Evolutionary conservation across 2,888 invertebrate genomes (phyloP).

Genomic region (Chrysina gloriosa): DNA sequence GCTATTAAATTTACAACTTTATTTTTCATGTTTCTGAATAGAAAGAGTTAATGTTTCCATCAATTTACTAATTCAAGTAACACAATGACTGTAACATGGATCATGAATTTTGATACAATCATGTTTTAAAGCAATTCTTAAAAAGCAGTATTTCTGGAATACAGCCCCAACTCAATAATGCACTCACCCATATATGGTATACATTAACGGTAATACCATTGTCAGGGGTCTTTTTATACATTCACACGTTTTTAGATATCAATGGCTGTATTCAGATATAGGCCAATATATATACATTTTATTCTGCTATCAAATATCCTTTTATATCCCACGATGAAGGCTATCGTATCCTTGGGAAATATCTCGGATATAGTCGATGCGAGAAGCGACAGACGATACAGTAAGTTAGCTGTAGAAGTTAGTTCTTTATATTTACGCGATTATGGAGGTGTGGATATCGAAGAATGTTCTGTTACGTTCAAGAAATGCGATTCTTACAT

Average conservation of each 20-base stretch:
- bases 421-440: conserved; percentile 31
- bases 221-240: conserved; percentile 10
- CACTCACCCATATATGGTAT: neutral
- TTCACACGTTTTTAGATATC: conserved; percentile 21
- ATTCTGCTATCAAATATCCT: conserved; percentile 42
- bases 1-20: too few relatives aligned
- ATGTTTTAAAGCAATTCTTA: conserved; percentile 4
- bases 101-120: neutral
- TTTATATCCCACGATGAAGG: conserved; percentile 39
- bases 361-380: neutral
- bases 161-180: neutral
- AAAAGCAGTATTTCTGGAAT: conserved; percentile 5
- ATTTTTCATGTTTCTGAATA: too few relatives aligned
- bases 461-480: neutral
- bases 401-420: conserved; percentile 6
- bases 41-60: too few relatives aligned
- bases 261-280: conserved; percentile 36
- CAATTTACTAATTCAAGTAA: too few relatives aligned
- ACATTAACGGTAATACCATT: conserved; percentile 7
- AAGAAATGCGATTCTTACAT: neutral
- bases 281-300: conserved; percentile 35
- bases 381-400: neutral
- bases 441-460: conserved; percentile 13
- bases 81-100: too few relatives aligned
- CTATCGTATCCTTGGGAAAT: conserved; percentile 36